A percentile compares a stretch with the other conserved stretches of the same genome.
Conservation (phyloP, 2,888 invertebrate genomes). For the Leptopilina syphax region DNA sequence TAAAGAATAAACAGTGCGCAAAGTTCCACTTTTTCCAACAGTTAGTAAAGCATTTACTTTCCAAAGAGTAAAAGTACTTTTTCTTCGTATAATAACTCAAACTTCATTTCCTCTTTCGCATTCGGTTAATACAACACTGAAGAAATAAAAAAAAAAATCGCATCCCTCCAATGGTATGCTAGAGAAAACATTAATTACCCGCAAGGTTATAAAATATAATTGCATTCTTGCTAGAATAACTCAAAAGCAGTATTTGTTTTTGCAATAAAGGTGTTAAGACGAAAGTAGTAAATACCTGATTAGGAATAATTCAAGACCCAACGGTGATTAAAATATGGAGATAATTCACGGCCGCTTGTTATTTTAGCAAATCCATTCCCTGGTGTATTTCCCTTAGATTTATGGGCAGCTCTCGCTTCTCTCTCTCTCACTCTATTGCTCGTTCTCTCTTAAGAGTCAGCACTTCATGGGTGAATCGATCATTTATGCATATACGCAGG, state of each 20-base stretch:
- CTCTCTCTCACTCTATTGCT: not conserved
- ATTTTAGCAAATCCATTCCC: slow-evolving; percentile 22
- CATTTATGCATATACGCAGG: slow-evolving; percentile 34
- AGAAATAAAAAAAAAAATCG: not conserved
- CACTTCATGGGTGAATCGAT: slow-evolving; percentile 24
- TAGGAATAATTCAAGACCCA: not conserved
- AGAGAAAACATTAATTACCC: not conserved
- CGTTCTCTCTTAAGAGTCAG: slow-evolving; percentile 24
- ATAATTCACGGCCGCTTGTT: slow-evolving; percentile 23
- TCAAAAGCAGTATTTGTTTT: not conserved
- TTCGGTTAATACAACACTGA: too few species aligned
- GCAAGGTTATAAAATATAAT: not conserved
- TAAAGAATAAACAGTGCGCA: too few species aligned
- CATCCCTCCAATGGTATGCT: too few species aligned
- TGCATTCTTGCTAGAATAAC: not conserved
- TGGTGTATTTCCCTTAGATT: slow-evolving; percentile 24
- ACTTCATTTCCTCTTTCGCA: too few species aligned
- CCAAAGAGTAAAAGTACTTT: too few species aligned
- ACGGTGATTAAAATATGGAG: slow-evolving; percentile 3
- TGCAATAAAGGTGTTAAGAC: not conserved
- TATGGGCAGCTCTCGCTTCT: slow-evolving; percentile 19
- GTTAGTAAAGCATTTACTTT: too few species aligned
- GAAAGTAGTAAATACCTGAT: not conserved
- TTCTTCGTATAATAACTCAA: too few species aligned
- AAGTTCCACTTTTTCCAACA: too few species aligned